Percentiles rank a stretch among this genome's conserved stretches.
Conservation (phyloP, 2,888 invertebrate genomes). For the Oithona nana region DNA sequence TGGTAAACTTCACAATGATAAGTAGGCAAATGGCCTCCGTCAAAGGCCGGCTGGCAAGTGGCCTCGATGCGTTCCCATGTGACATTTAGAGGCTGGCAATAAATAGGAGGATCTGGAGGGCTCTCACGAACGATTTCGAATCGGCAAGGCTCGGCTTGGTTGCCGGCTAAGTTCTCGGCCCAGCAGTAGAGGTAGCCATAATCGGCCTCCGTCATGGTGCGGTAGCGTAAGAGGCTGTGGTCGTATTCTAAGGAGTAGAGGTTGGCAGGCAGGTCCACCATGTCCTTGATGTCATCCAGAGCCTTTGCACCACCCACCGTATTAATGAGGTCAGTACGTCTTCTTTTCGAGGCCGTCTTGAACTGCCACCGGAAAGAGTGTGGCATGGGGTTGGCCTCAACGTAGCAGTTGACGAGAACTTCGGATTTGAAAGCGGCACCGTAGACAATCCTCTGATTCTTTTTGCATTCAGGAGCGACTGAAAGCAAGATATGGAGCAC, state of each 20-base stretch:
- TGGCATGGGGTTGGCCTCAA: conserved; percentile 8
- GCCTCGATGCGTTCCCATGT: conserved; percentile 1
- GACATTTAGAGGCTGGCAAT: not conserved
- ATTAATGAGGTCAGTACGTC: not conserved
- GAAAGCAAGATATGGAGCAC: no score
- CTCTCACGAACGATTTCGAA: not conserved
- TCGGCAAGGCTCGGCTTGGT: not conserved
- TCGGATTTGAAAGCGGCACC: not conserved
- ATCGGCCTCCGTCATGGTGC: not conserved
- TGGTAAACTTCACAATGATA: not conserved
- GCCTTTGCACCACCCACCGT: not conserved
- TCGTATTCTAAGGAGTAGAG: not conserved
- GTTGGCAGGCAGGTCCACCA: not conserved
- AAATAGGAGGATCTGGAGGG: not conserved
- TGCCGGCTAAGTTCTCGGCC: conserved; percentile 2
- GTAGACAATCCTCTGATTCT: not conserved
- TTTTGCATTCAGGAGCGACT: conserved; percentile 1
- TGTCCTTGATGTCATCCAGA: not conserved
- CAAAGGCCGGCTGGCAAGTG: not conserved
- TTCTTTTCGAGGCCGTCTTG: not conserved
- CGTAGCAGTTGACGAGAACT: not conserved
- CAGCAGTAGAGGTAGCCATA: conserved; percentile 1
- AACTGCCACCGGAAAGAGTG: conserved; percentile 1
- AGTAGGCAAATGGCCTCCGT: conserved; percentile 6
- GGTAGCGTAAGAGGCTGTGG: not conserved